phyloP scores from a whole-genome alignment of 2,113 vertebrate species.

The Prunella fulvescens region DNA sequence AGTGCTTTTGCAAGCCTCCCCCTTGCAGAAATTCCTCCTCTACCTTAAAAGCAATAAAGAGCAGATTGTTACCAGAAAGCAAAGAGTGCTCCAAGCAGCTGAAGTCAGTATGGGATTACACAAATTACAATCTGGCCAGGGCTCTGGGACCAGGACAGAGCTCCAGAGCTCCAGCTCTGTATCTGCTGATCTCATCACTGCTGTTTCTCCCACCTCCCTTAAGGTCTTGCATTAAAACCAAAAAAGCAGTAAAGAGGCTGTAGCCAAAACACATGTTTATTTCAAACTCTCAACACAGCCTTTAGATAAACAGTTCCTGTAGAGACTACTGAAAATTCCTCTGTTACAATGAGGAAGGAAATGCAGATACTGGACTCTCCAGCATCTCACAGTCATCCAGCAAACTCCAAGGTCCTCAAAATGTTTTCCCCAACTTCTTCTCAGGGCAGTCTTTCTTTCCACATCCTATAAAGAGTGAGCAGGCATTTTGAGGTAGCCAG shows the following conservation, averaged over 20 bases:
- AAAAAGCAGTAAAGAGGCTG: background rate
- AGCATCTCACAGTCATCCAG: background rate
- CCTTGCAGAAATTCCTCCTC: background rate
- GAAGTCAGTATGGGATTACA: background rate
- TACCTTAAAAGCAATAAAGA: background rate
- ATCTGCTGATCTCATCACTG: background rate
- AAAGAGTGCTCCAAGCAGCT: background rate
- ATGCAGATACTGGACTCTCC: background rate
- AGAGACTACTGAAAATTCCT: constrained; percentile 5
- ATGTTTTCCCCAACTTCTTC: background rate
- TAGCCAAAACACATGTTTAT: background rate
- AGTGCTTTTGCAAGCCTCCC: background rate
- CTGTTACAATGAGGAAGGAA: background rate
- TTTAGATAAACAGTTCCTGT: background rate
- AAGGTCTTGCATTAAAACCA: background rate
- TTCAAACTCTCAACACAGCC: background rate
- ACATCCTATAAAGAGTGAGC: background rate
- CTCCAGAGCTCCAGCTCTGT: background rate
- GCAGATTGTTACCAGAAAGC: background rate
- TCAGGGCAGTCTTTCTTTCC: background rate
- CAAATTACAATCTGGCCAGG: background rate
- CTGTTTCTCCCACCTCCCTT: background rate
- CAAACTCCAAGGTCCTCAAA: background rate
- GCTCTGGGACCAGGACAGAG: background rate
- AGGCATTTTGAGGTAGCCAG: background rate